These are phyloP conservation scores for Trilocha varians DNA, from an alignment of 2,888 invertebrate genomes.

Conservation along the genomic window DNA sequence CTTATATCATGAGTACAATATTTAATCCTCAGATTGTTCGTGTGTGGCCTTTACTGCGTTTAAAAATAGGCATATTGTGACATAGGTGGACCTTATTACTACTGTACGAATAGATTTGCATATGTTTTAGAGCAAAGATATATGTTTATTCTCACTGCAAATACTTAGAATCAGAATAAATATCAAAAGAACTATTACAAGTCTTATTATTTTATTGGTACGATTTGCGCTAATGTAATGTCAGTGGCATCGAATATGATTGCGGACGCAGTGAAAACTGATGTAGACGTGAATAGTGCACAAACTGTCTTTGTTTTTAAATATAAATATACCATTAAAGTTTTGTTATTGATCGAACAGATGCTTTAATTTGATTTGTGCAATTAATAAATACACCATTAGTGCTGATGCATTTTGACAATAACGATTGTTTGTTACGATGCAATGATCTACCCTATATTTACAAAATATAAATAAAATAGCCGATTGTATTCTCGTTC, in stretches of 20 bases:
- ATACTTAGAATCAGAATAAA: background rate
- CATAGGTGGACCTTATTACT: background rate
- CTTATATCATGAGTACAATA: background rate
- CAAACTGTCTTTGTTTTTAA: too few species aligned
- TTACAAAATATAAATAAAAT: slow-evolving; percentile 52
- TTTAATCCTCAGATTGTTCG: background rate
- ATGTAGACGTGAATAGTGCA: too few species aligned
- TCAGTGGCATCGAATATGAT: background rate
- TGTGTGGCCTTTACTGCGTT: background rate
- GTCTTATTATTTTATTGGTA: background rate
- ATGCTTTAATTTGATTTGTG: too few species aligned
- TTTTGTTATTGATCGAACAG: too few species aligned
- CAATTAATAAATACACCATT: too few species aligned
- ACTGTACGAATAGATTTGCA: background rate
- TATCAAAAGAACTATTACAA: background rate
- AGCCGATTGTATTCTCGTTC: slow-evolving; percentile 42
- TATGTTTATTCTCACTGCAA: background rate
- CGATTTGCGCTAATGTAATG: background rate
- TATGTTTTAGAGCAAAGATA: background rate
- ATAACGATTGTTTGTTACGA: slow-evolving; percentile 42
- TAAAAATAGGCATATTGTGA: background rate
- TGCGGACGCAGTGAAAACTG: too few species aligned
- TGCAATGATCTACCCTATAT: slow-evolving; percentile 52
- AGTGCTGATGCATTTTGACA: slow-evolving; percentile 58
- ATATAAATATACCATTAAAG: too few species aligned